Base-by-base conservation (phyloP, 2,888 invertebrate genomes). In the Thecocarcelia acutangulata region DNA sequence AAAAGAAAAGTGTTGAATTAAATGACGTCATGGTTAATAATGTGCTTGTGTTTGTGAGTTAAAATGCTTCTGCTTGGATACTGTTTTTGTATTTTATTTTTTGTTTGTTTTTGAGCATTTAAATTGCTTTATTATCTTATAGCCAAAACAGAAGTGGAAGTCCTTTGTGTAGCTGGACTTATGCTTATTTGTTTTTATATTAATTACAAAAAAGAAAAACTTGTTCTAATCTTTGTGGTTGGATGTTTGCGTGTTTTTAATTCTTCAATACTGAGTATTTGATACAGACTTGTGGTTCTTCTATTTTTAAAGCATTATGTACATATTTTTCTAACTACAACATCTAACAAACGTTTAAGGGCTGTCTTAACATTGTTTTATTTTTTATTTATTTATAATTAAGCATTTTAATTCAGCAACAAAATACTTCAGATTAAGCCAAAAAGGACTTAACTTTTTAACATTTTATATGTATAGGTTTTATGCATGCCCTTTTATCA, bases 11-110 rank as follows among this genome's bases (percentile, higher is more conserved):
- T n/a, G 1, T 48, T 42, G 28, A 19, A 15, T 15, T 13, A 15
- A 37, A 56, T 74, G 73, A 74, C 63, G 63, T 63, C 73, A 73
- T 73, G 0, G 15, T 61, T 50, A 17, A 24, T 13, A 59, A 2
- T 42, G 17, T 17, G 11, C 59, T 37, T 70, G 15, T 40, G 11
- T 4, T 33, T 58, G 2, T 59, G 28, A n/a, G 11, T 37, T 12
- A 2, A 33, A 13, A 56, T 24, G 42, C 44, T 15, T 56, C 24
- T 68, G 13, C 17, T 50, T 3, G 37, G 13, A 37, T 17, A 68
- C 54, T 46, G 17, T 40, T 46, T 46, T 37, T 52, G 11, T 42
- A 13, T 4, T 19, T 59, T 21, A 40, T 17, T 6, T n/a, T 52
- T 21, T 12, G 8, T 50, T 48, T 42, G 11, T 33, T 58, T 13